Base-by-base conservation (phyloP, 2,888 invertebrate species). In the Hermaeophaga mercurialis region DNA sequence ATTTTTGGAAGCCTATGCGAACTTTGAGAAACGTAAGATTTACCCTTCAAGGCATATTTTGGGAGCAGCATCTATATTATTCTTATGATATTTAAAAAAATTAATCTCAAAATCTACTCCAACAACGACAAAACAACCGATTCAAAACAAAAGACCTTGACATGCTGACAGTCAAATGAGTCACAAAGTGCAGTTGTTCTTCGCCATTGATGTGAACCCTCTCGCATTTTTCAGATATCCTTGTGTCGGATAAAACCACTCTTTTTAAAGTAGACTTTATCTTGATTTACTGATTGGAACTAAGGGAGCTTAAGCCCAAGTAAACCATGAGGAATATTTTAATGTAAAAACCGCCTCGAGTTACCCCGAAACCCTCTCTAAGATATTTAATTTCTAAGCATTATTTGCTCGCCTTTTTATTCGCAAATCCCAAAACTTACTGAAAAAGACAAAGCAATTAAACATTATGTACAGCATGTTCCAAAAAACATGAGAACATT, bases 221-320 rank as follows among this genome's bases (percentile, higher is more conserved):
- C 61, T 55, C 61, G 56, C 49, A 56, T 61, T 63, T 62, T 64
- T 63, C 48, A 62, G 59, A 64, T 54, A 59, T 58, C 61, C 56
- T 44, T 34, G 43, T 64, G 66, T 64, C 62, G 63, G 61, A 64
- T 60, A 64, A 65, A 68, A 65, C 63, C 63, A 59, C 66, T 71
- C 70, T 71, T 71, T 70, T 71, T 70, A 69, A 70, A 68, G 67
- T 65, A 68, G 70, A 69, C 67, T 67, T 71, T 70, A 73, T 70
- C 70, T 70, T 73, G 72, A 73, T 73, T 73, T 73, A 72, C 70
- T 70, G 71, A 73, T 71, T 70, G 71, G 70, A 71, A 70, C 62
- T 62, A 56, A 65, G 61, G 65, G 62, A 63, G 65, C 65, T 67
- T 66, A 67, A 62, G 52, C 56, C 62, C 62, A 58, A 66, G 65